Evolutionary conservation across 2,888 invertebrate species (phyloP), one percentile per base, ranked within the genome.

Genomic region (Synergus itoensis): DNA sequence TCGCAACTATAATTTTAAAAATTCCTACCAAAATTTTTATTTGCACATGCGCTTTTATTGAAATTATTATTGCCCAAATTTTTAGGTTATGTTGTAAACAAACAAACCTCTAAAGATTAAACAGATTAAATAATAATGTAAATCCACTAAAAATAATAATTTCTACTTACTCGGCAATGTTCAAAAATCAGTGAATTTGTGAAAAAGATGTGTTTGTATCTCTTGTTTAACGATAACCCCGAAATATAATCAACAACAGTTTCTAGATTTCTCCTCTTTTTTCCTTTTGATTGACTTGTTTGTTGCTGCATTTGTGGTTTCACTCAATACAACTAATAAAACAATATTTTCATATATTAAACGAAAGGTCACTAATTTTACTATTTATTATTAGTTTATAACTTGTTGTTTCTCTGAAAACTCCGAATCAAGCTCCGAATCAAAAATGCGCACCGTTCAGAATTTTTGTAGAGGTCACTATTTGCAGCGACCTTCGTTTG

Each of bases 401-500:
- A 53, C 53, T n/a, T 28, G 53, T n/a, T n/a, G 0, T n/a, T 53
- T 12, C n/a, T 8, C 53, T n/a, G 1, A 11, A 1, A 16, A 48
- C 16, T 53, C 53, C n/a, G n/a, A 36, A 53, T 79, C 81, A 1
- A 16, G 16, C 16, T 53, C 53, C n/a, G n/a, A 36, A 53, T 79
- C 81, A 57, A 45, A 85, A 82, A 84, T 86, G 87, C 83, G 83
- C 84, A 84, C 81, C 57, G 63, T 85, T 79, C 79, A 63, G 64
- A 18, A 82, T 41, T 43, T 65, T 85, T 78, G 53, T 69, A 76
- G 81, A 86, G 85, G 90, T 86, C 90, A 89, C 90, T 86, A 87
- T 88, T 76, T 86, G 84, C 88, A 83, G 82, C 88, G 91, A 88
- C 91, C 91, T 91, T 91, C 80, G 82, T 90, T 87, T 89, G 91